Evolutionary conservation across 2,797 vertebrate genomes (phyloP), one percentile per base, ranked within the genome.

Genomic region (Crenichthys baileyi): DNA sequence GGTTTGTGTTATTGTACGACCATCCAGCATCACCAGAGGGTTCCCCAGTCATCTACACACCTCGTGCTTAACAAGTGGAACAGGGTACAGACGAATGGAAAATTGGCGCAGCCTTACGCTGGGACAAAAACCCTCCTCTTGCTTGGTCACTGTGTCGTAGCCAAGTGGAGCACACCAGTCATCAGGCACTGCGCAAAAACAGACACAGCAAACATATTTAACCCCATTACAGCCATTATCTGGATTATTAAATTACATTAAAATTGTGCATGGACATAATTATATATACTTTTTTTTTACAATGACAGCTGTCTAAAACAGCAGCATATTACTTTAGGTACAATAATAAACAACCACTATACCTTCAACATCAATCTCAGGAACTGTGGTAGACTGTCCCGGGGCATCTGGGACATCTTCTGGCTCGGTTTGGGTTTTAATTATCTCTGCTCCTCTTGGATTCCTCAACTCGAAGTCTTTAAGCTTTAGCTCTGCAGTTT

Each of bases 121-220:
- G 20, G 88, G 87, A 83, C 85, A 89, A 39, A 24, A 20, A 3
- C 0, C 24, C 1, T 83, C 76, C 0, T 89, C 77, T 48, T 71
- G 76, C 56, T 67, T 86, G 26, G 56, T 39, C 39, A 41, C 2
- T 0, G 55, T 70, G 18, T 93, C 88, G 2, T 48, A 78, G 72
- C 83, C 85, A 50, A 93, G 75, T 4, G 92, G 92, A 72, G 90
- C 88, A 85, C 91, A 93, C 92, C 92, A 92, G 79, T 94, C 91
- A 56, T 89, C 90, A 22, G 92, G 90, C 41, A 86, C 94, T 94
- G 82, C 24, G 72, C 39, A 85, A 55, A 78, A 1, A 78, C 55
- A 71, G 36, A 83, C 13, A 82, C 5, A 78, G 4, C 78, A 56
- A 79, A 71, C 13, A 22, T 41, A 4, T 7, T 76, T n/a, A 70